These are phyloP conservation scores for Sinocyclocheilus anophthalmus DNA, from an alignment of 2,113 vertebrate species.

Conservation along the genomic window DNA sequence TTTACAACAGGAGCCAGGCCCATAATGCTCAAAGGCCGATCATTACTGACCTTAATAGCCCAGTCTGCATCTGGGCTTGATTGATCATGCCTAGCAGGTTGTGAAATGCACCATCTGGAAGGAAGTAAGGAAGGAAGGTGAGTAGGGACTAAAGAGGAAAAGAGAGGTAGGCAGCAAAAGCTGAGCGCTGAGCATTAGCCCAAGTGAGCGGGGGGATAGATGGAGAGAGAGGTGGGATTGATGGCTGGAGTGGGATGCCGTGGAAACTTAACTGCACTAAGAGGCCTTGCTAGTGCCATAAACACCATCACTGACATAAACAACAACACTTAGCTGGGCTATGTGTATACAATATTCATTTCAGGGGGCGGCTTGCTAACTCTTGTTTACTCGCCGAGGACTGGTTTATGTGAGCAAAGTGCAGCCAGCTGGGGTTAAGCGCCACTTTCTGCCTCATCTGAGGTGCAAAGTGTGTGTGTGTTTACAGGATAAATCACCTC, in stretches of 20 bases:
- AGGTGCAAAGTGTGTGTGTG: constrained; percentile 36
- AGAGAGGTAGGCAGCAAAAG: constrained; percentile 63
- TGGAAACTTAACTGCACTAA: constrained; percentile 78
- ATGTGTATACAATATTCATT: constrained; percentile 80
- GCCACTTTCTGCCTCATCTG: constrained; percentile 52
- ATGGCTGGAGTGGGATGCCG: constrained; percentile 76
- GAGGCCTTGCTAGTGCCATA: constrained; percentile 77
- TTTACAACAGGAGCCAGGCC: constrained; percentile 72
- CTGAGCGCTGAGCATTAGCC: constrained; percentile 46
- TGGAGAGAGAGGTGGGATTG: constrained; percentile 70
- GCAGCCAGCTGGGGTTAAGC: constrained; percentile 67
- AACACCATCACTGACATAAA: constrained; percentile 80
- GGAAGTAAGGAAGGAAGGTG: constrained; percentile 63
- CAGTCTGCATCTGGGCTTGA: constrained; percentile 75
- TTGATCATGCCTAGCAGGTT: constrained; percentile 79
- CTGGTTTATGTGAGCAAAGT: constrained; percentile 58
- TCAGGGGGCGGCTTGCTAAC: constrained; percentile 71
- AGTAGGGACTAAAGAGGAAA: constrained; percentile 9
- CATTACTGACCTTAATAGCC: constrained; percentile 76
- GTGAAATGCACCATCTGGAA: constrained; percentile 84
- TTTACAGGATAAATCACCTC: constrained; percentile 57
- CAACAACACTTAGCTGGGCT: constrained; percentile 78
- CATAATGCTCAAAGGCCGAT: constrained; percentile 78
- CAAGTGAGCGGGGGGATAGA: constrained; percentile 53
- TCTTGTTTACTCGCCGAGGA: constrained; percentile 70